These are phyloP conservation scores for Venturia canescens DNA, from an alignment of 1,140 invertebrate genomes.

Conservation along the genomic window DNA sequence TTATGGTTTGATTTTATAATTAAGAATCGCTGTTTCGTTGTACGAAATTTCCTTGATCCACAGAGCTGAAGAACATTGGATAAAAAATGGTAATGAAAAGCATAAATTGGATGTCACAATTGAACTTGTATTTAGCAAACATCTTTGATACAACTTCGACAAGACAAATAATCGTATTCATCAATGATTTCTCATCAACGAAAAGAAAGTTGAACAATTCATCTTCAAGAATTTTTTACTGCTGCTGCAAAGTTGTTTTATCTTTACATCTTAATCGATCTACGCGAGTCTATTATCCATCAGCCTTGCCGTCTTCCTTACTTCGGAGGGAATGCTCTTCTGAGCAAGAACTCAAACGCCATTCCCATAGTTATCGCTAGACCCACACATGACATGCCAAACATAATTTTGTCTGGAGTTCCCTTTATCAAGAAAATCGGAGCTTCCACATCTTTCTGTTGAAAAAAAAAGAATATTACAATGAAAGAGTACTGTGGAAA, in stretches of 20 bases:
- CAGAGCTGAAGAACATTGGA: no score
- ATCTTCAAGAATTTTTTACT: not conserved
- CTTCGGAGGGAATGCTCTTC: not conserved
- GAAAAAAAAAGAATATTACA: conserved; percentile 23
- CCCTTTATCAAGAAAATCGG: conserved; percentile 76
- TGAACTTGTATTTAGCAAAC: no score
- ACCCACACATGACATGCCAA: conserved; percentile 69
- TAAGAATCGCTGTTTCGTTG: no score
- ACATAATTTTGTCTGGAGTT: conserved; percentile 73
- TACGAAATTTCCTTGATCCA: no score
- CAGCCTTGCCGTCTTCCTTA: not conserved
- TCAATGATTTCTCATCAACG: no score
- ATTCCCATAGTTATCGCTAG: conserved; percentile 61
- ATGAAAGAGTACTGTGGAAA: no score
- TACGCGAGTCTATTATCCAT: conserved; percentile 5
- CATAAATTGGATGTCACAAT: no score
- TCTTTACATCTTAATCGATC: not conserved
- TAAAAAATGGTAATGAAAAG: no score
- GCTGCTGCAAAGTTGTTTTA: not conserved
- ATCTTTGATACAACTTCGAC: no score
- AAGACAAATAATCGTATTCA: no score
- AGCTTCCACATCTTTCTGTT: conserved; percentile 71
- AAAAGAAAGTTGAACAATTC: not conserved
- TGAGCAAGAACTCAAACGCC: not conserved
- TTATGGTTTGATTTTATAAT: no score